Conservation (phyloP, 2,888 invertebrate genomes). For the Mythimna vitellina region DNA sequence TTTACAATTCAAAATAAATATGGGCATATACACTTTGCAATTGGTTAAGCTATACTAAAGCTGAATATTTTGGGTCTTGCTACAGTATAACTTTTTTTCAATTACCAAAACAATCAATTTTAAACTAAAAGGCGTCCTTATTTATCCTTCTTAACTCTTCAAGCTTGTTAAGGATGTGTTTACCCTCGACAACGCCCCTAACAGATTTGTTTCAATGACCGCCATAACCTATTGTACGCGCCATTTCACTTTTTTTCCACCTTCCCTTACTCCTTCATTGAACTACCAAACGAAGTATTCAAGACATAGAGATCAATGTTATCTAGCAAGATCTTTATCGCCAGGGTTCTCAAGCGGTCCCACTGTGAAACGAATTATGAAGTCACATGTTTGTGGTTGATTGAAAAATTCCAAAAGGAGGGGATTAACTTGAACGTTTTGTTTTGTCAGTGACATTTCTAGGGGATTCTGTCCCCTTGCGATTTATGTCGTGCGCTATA, state of each 20-base stretch:
- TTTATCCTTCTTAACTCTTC: slow-evolving; percentile 62
- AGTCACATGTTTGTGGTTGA: slow-evolving; percentile 83
- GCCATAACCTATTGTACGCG: slow-evolving; percentile 80
- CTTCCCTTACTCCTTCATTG: slow-evolving; percentile 33
- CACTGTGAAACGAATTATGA: slow-evolving; percentile 82
- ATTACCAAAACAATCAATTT: slow-evolving; percentile 4
- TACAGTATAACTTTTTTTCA: neutral
- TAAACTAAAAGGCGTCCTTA: slow-evolving; percentile 29
- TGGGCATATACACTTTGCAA: neutral
- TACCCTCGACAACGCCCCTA: slow-evolving; percentile 76
- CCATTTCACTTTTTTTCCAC: slow-evolving; percentile 80
- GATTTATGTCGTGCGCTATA: slow-evolving; percentile 76
- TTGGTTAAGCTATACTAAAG: neutral
- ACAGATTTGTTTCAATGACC: slow-evolving; percentile 83
- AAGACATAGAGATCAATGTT: slow-evolving; percentile 60
- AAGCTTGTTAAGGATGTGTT: slow-evolving; percentile 72
- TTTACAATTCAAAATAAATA: neutral
- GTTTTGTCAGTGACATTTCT: slow-evolving; percentile 79
- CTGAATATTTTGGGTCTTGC: neutral
- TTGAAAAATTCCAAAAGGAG: slow-evolving; percentile 86
- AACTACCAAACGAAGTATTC: slow-evolving; percentile 49
- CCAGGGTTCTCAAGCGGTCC: slow-evolving; percentile 72
- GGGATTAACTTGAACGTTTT: slow-evolving; percentile 78
- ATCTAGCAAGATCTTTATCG: slow-evolving; percentile 76
- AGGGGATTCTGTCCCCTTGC: slow-evolving; percentile 75